Conservation (phyloP, 2,888 invertebrate genomes). For the Andrena flavipes region DNA sequence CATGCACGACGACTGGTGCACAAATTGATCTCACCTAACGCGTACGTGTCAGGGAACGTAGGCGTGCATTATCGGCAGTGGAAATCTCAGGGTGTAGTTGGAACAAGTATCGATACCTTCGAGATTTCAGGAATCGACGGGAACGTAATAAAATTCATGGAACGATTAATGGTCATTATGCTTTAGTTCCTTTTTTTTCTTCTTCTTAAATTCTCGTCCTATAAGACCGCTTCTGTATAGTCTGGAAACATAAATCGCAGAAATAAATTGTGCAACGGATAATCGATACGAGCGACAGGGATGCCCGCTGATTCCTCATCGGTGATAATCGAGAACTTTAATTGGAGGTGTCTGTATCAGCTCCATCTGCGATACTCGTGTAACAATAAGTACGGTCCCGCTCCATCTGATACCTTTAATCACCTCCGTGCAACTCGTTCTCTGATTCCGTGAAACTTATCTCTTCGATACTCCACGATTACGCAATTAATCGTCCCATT, state of each 20-base stretch:
- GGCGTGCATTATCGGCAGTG: neutral
- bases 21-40: conserved; percentile 57
- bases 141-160: neutral
- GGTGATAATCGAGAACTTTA: conserved; percentile 64
- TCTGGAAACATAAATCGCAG: conserved; percentile 1
- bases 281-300: conserved; percentile 44
- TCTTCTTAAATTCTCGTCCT: neutral
- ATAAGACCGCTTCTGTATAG: neutral
- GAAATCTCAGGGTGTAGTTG: neutral
- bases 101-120: neutral
- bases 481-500: conserved; percentile 18
- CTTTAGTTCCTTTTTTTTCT: neutral
- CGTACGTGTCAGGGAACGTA: conserved; percentile 1
- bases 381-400: conserved; percentile 66
- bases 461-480: conserved; percentile 30
- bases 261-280: conserved; percentile 35
- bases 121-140: neutral
- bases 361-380: conserved; percentile 53
- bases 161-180: neutral
- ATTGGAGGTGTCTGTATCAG: conserved; percentile 60
- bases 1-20: conserved; percentile 49
- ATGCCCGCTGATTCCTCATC: conserved; percentile 57
- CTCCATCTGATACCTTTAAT: conserved; percentile 65
- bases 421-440: conserved; percentile 34
- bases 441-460: conserved; percentile 53